Conservation (phyloP, 2,797 vertebrate genomes). For the Cuculus canorus region DNA sequence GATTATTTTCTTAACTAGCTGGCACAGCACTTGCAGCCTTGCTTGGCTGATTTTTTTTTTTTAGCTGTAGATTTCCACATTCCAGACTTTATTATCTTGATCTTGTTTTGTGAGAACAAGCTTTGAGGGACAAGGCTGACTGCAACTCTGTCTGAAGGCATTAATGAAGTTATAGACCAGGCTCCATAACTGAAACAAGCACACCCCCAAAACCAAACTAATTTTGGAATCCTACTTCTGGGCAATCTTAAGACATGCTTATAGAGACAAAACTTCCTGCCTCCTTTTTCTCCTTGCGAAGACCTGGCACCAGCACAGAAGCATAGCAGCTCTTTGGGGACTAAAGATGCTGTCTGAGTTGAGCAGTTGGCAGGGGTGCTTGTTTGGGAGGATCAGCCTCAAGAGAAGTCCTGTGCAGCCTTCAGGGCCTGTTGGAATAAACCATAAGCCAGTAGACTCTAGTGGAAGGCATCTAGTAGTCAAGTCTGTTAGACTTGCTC, state of each 20-base stretch:
- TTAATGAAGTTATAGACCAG: background rate
- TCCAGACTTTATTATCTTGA: background rate
- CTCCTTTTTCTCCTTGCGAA: background rate
- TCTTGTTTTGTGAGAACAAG: background rate
- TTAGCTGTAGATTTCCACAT: background rate
- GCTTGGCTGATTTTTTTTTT: background rate
- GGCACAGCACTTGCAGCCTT: background rate
- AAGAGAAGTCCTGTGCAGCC: background rate
- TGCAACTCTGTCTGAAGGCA: background rate
- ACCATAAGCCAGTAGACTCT: background rate
- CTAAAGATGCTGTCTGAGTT: background rate
- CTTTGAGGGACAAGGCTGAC: background rate
- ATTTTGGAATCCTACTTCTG: background rate
- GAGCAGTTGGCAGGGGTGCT: background rate
- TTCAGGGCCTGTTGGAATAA: background rate
- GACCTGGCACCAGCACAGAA: background rate
- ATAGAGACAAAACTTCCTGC: background rate
- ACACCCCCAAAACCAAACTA: background rate
- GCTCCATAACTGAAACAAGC: background rate
- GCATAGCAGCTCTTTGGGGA: background rate
- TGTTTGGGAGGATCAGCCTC: background rate
- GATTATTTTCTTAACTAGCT: background rate
- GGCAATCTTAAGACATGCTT: background rate
- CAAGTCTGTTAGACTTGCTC: background rate
- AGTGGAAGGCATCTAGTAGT: background rate